These are phyloP conservation scores for Hoplodrina ambigua DNA, from an alignment of 2,888 invertebrate genomes.

Conservation along the genomic window DNA sequence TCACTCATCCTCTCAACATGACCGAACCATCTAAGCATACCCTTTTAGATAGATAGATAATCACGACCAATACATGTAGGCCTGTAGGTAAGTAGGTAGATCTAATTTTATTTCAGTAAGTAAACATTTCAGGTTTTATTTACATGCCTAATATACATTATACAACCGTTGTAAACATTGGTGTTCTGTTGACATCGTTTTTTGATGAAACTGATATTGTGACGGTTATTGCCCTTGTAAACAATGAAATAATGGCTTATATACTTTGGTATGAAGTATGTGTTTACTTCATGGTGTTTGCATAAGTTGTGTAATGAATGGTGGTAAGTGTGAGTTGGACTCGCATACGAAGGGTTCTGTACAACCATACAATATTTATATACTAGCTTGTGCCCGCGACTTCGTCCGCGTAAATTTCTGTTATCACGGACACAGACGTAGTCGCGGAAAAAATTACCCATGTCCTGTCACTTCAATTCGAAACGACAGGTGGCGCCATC, in stretches of 20 bases:
- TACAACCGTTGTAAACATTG: slow-evolving; percentile 36
- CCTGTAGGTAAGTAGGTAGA: neutral
- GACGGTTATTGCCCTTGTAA: slow-evolving; percentile 50
- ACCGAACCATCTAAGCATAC: no score
- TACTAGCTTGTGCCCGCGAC: no score
- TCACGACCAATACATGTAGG: slow-evolving; percentile 11
- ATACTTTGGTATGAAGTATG: neutral
- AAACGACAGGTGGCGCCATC: no score
- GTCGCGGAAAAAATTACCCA: no score
- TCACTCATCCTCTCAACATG: no score
- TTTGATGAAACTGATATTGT: slow-evolving; percentile 50
- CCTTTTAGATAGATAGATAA: neutral
- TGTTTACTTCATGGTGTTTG: slow-evolving; percentile 1
- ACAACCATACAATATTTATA: no score
- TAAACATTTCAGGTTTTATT: slow-evolving; percentile 43
- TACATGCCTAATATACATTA: slow-evolving; percentile 26
- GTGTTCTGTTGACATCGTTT: slow-evolving; percentile 40
- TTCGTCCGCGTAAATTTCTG: no score
- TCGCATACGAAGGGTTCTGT: no score
- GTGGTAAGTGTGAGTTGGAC: neutral
- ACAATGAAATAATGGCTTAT: neutral
- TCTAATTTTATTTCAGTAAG: slow-evolving; percentile 28
- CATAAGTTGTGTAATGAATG: neutral
- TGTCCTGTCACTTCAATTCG: no score
- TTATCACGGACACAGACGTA: no score